These are phyloP conservation scores for Drosophila dives DNA, from an alignment of 2,888 invertebrate genomes.

Conservation along the genomic window DNA sequence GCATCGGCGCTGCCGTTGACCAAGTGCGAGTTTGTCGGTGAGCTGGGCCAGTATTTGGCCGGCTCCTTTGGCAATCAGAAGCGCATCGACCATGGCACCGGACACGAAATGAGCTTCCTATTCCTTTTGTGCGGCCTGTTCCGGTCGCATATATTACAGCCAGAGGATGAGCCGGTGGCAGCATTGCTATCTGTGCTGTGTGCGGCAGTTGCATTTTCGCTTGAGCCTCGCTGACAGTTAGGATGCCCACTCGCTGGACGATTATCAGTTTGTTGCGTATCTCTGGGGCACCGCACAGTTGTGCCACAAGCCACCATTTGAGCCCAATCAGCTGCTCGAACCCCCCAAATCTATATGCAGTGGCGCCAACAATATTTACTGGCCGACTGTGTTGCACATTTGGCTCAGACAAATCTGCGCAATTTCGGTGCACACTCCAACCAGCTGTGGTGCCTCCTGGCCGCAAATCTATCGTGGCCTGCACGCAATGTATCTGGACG, in stretches of 20 bases:
- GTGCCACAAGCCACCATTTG: constrained; percentile 91
- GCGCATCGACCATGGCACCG: constrained; percentile 99
- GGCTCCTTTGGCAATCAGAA: constrained; percentile 98
- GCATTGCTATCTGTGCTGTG: constrained; percentile 89
- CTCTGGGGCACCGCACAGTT: constrained; percentile 99
- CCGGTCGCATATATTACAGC: constrained; percentile 92
- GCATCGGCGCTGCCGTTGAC: constrained; percentile 88
- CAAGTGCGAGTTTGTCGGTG: constrained; percentile 89
- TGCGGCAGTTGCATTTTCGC: constrained; percentile 92
- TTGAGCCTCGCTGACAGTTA: constrained; percentile 99
- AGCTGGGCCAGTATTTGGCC: constrained; percentile 93
- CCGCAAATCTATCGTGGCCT: constrained; percentile 96
- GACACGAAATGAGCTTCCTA: constrained; percentile 97
- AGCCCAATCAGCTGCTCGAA: constrained; percentile 92
- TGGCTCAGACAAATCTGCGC: constrained; percentile 93
- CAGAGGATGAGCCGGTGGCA: constrained; percentile 91
- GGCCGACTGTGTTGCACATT: constrained; percentile 95
- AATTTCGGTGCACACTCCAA: constrained; percentile 99
- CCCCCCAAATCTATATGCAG: constrained; percentile 88
- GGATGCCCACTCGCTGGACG: constrained; percentile 99
- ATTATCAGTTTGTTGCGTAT: constrained; percentile 99
- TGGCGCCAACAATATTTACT: constrained; percentile 93
- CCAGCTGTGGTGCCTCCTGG: constrained; percentile 99
- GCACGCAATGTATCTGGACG: constrained; percentile 98
- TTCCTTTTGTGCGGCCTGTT: constrained; percentile 97